Evolutionary conservation across 2,797 vertebrate genomes (phyloP), one percentile per base, ranked within the genome.

Genomic region (Holocentrus rufus): DNA sequence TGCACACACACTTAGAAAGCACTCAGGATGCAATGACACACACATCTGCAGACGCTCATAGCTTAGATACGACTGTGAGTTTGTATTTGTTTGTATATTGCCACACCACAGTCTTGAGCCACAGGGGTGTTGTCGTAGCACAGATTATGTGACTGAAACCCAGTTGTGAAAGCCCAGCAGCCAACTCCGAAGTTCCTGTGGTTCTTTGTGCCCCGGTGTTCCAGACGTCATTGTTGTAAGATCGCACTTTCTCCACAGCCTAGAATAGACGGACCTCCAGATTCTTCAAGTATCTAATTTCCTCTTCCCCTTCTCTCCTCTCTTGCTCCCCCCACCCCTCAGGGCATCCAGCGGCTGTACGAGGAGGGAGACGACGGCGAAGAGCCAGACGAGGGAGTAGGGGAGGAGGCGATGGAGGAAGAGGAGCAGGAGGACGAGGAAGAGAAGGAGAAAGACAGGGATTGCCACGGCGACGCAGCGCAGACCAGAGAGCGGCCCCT

Each of bases 291-390:
- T 72, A n/a, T 1, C 8, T 34, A 14, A 30, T 80, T 39, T 59
- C 27, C 22, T 62, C 67, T 68, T 8, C 54, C 15, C 18, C 4
- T 15, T 3, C 11, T 69, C 2, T 25, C 58, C 61, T 52, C 17
- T 60, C 54, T 0, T n/a, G n/a, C n/a, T n/a, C n/a, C n/a, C n/a
- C n/a, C n/a, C n/a, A n/a, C 25, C 25, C 18, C 54, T 34, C 79
- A 99, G 97, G 96, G 97, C 59, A 92, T 97, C 82, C 96, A 96
- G 50, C 95, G 95, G 75, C 92, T 97, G 20, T 96, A 95, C 58
- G 91, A 96, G 66, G 96, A 97, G 47, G 91, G 90, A 56, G 95
- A 95, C 27, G 97, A 98, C 56, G 91, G 92, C 52, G 94, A 96
- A 68, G 96, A 97, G 17, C 72, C 93, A 53, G 96, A 97, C 1